A percentile compares a stretch with the other conserved stretches of the same genome.
Conservation (phyloP, 2,888 invertebrate genomes). For the Cylloceria caligata region DNA sequence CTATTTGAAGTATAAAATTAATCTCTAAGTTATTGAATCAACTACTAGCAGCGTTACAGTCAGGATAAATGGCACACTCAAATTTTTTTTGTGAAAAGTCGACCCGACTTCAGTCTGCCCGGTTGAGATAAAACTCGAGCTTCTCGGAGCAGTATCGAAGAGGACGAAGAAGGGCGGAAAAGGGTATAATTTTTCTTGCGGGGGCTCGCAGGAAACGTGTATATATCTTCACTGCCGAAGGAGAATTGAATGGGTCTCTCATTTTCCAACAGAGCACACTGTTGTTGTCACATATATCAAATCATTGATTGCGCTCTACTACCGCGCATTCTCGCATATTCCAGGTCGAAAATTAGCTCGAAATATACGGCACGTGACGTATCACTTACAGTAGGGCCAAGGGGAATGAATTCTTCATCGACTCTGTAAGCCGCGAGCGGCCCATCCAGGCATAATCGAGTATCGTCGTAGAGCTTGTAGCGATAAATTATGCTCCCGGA, state of each 20-base stretch:
- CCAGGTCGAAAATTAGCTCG: background rate
- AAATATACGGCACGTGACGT: conserved; percentile 12
- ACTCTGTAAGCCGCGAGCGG: background rate
- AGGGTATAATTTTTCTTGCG: background rate
- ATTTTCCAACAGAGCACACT: background rate
- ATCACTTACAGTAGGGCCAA: background rate
- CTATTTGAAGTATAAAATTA: background rate
- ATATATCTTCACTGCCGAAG: conserved; percentile 1
- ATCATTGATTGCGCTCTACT: conserved; percentile 20
- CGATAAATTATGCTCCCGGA: no score
- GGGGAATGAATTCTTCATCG: conserved; percentile 1
- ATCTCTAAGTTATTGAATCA: background rate
- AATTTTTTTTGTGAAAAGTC: background rate
- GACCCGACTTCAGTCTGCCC: background rate
- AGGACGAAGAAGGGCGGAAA: background rate
- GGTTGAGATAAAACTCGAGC: conserved; percentile 3
- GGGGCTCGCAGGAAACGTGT: background rate
- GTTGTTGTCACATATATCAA: conserved; percentile 1
- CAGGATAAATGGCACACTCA: background rate
- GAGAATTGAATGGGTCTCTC: conserved; percentile 9
- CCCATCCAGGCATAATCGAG: conserved; percentile 2
- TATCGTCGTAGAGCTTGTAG: no score
- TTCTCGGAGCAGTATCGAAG: background rate
- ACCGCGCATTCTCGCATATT: background rate
- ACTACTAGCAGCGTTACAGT: no score